Evolutionary conservation across 2,888 invertebrate species (phyloP), one percentile per base, ranked within the genome.

Genomic region (Cheilosia urbana): DNA sequence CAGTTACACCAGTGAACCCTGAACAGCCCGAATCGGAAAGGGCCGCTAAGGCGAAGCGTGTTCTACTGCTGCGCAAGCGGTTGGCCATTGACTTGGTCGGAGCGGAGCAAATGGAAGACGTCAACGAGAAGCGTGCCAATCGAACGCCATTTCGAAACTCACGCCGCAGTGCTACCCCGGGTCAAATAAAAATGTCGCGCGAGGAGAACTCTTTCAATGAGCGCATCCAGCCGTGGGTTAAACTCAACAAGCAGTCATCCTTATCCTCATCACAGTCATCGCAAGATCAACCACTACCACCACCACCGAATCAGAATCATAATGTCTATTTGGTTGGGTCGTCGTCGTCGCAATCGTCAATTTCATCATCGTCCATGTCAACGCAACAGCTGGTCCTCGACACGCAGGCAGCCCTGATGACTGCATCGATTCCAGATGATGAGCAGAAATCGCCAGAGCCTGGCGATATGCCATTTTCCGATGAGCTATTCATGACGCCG

Each of bases 11-110:
- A 24, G 9, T 7, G 6, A 45, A 4, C 11, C 24, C 49, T 4
- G 73, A 58, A 15, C 47, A 37, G 30, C 71, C 34, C 7, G 85
- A 80, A 15, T 49, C 58, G 17, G 87, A 83, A n/a, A 57, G 53
- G 11, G 87, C 88, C 0, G 89, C 88, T 0, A 91, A 91, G 55
- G 89, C 91, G 6, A 89, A 91, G 3, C 90, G 92, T n/a, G 91
- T 91, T 11, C 91, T 90, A 55, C 71, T 92, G 42, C 58, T 91
- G 60, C 89, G 90, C 47, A 91, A 91, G 79, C 90, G 92, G 0
- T 75, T 91, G 78, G 92, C 91, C 57, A 91, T 92, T 57, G 91
- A 91, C 66, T 90, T 91, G 90, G 90, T 91, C 3, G 90, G 89
- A 73, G 89, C 89, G 2, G 90, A 90, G 53, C 88, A 88, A 30